Evolutionary conservation across 2,113 vertebrate genomes (phyloP), one percentile per base, ranked within the genome.

Genomic region (Morone saxatilis): DNA sequence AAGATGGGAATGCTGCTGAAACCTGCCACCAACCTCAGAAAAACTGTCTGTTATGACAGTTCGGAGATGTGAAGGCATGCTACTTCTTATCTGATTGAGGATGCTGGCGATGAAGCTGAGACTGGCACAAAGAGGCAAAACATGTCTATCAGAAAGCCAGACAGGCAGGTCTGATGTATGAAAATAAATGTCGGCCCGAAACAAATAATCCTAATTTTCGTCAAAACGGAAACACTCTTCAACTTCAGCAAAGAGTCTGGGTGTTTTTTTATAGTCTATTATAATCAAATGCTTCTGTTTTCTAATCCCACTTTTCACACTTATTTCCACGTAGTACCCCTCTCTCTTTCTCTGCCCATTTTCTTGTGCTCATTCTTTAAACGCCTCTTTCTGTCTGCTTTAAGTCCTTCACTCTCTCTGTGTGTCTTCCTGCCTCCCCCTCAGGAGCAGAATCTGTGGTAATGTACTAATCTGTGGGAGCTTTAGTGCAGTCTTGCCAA

Each of bases 401-500:
- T 88, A 84, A 89, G 83, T 86, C 85, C 80, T 87, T 81, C 65
- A 71, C 73, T 85, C 50, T 50, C 61, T 78, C 73, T 71, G 71
- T 72, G 47, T 60, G 70, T 86, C 88, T 83, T 86, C 77, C 66
- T 85, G 60, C 84, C 53, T 74, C 68, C 71, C 86, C 86, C 87
- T 83, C 78, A 74, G 84, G 74, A 91, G 73, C 73, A 80, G 79
- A 92, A 83, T 88, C 82, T 89, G 81, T 90, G 88, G 85, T 91
- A 90, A 92, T 90, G 86, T 90, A 88, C 89, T 92, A 90, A 91
- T 95, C 89, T 90, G 86, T 80, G 76, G 31, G 76, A 82, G 87
- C 88, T 90, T 90, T 88, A 88, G 86, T 81, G 86, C 86, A 84
- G 91, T 77, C 68, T 89, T 90, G 92, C 93, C 92, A 94, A 91